Base-by-base conservation (phyloP, 2,113 vertebrate genomes). In the Phalacrocorax carbo region DNA sequence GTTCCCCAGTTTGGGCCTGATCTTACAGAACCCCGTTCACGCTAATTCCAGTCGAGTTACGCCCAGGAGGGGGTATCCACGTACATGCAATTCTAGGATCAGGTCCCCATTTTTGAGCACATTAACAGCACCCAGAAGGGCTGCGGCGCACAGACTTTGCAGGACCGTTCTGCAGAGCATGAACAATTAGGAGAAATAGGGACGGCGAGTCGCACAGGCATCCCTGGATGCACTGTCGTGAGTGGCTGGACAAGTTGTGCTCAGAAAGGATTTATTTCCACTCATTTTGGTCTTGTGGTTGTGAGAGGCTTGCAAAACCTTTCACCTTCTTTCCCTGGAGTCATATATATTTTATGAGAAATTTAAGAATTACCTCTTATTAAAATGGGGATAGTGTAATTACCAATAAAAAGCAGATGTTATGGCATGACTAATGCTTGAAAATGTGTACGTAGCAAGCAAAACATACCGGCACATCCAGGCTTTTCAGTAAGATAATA, bases 341-440 rank as follows among this genome's bases (percentile, higher is more conserved):
- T n/a, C 92, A 5, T 71, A 54, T 94, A 85, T 69, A 90, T 95
- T 97, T 96, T 91, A 95, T 89, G 87, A 96, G 93, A 94, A 97
- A 96, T 94, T 90, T 96, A 94, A 96, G 94, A 96, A 95, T 97
- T 95, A 96, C 83, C 82, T 88, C 91, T 96, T 95, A 97, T 97
- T 96, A 97, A 97, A 97, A 94, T 87, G 82, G 84, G 94, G 96
- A 61, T 81, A 86, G 83, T 88, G 85, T 90, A 96, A 97, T 94
- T 96, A 94, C 92, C 96, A 97, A 95, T 97, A 96, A 97, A 95
- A 93, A 97, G 91, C 96, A 97, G 95, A 97, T 97, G 97, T 96
- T 96, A 85, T 92, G 85, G 91, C 91, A 93, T 89, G 95, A 94
- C 80, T 94, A 96, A 95, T 3, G 86, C 93, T 70, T 89, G 65